Evolutionary conservation across 1,140 invertebrate genomes (phyloP).

Genomic region (Conus ventricosus): DNA sequence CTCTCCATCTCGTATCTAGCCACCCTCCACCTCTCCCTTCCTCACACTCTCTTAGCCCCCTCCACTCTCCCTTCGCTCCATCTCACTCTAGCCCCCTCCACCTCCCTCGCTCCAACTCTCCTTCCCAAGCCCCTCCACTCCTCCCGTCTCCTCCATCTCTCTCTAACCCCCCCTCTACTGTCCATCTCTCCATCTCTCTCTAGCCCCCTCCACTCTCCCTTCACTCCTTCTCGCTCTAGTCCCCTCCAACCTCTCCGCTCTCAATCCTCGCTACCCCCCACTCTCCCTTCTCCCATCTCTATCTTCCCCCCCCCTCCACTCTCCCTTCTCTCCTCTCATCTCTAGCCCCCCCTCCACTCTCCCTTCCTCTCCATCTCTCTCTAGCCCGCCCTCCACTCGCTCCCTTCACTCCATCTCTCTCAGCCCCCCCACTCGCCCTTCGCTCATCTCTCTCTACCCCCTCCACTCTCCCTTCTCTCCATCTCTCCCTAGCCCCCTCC

Average conservation of each 20-base stretch:
- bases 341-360: no score
- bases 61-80: not conserved
- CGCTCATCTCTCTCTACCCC: not conserved
- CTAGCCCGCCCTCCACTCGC: not conserved
- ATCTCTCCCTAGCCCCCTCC: not conserved
- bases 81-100: not conserved
- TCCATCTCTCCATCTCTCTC: not conserved
- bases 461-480: not conserved
- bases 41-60: no score
- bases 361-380: no score
- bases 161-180: not conserved
- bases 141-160: no score
- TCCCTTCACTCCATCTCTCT: not conserved
- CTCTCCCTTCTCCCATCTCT: not conserved
- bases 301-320: not conserved
- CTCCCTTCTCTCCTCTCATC: no score
- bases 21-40: no score
- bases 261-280: not conserved
- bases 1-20: no score
- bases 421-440: not conserved
- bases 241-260: not conserved
- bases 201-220: not conserved
- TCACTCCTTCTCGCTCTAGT: not conserved
- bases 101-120: constrained; percentile 14
- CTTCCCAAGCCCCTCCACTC: no score